phyloP scores from a whole-genome alignment of 2,888 invertebrate species.

The Sarcophaga rosellei region DNA sequence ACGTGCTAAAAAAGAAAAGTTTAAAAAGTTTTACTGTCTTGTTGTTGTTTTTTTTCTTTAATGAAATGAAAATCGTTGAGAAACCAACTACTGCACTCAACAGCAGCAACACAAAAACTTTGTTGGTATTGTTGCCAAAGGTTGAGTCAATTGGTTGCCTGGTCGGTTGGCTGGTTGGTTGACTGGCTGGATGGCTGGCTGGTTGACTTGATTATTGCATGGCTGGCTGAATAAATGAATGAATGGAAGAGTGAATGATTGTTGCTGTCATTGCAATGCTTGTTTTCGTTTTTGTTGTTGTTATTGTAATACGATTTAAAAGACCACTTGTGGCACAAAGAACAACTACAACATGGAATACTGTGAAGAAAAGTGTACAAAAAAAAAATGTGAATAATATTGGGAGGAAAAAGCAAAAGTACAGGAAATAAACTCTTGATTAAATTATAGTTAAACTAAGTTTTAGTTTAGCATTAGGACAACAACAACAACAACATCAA shows the following conservation, averaged over 20 bases:
- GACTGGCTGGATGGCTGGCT: background rate
- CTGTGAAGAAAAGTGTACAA: background rate
- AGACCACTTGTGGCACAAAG: conserved; percentile 36
- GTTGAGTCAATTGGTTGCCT: conserved; percentile 8
- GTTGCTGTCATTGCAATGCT: background rate
- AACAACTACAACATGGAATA: background rate
- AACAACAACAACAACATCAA: conserved; percentile 11
- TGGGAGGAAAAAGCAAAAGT: background rate
- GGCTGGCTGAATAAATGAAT: conserved; percentile 3
- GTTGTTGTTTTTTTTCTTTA: no score
- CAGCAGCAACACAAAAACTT: background rate
- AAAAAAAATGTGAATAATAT: background rate
- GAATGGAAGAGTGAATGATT: background rate
- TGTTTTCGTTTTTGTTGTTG: background rate
- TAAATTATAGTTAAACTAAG: conserved; percentile 54
- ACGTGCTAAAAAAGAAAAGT: conserved; percentile 6
- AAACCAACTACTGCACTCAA: background rate
- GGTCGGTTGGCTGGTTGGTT: conserved; percentile 35
- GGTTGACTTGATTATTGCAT: conserved; percentile 1
- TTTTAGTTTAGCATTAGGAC: conserved; percentile 29
- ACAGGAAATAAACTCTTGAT: conserved; percentile 49
- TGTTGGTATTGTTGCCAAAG: conserved; percentile 23
- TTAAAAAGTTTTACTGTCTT: conserved; percentile 6
- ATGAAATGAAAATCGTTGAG: conserved; percentile 18
- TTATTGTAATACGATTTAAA: background rate